Conservation (phyloP, 2,113 vertebrate genomes). For the Corythoichthys haematopterus region DNA sequence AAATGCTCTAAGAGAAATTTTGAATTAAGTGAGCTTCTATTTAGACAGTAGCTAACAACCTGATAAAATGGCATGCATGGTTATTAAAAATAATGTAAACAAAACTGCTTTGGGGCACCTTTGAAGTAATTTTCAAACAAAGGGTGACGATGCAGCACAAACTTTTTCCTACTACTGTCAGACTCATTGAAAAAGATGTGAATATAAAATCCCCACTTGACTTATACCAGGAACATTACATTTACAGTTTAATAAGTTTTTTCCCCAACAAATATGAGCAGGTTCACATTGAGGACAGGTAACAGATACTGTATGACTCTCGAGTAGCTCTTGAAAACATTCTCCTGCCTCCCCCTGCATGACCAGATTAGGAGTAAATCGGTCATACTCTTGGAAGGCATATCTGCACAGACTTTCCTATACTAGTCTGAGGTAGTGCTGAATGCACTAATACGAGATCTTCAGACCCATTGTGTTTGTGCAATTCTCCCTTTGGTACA, state of each 20-base stretch:
- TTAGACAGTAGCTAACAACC: too few relatives aligned
- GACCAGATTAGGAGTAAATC: neutral
- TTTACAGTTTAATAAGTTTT: neutral
- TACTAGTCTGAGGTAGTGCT: neutral
- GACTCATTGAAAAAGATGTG: neutral
- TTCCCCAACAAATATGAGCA: neutral
- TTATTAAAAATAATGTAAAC: too few relatives aligned
- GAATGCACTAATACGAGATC: neutral
- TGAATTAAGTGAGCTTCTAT: too few relatives aligned
- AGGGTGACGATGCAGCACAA: too few relatives aligned
- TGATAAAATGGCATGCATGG: too few relatives aligned
- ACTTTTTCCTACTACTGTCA: neutral
- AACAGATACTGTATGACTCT: too few relatives aligned
- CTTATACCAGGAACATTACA: conserved; percentile 1
- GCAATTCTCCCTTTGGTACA: too few relatives aligned
- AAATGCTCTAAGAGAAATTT: too few relatives aligned
- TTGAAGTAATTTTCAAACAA: too few relatives aligned
- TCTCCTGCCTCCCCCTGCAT: neutral
- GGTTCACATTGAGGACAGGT: neutral
- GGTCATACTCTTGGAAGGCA: neutral
- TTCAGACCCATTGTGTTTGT: neutral
- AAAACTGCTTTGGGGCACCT: too few relatives aligned
- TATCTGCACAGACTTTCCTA: neutral
- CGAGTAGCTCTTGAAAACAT: neutral
- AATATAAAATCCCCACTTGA: neutral